Conservation (phyloP, 1,140 invertebrate species). For the Calliphora vicina region DNA sequence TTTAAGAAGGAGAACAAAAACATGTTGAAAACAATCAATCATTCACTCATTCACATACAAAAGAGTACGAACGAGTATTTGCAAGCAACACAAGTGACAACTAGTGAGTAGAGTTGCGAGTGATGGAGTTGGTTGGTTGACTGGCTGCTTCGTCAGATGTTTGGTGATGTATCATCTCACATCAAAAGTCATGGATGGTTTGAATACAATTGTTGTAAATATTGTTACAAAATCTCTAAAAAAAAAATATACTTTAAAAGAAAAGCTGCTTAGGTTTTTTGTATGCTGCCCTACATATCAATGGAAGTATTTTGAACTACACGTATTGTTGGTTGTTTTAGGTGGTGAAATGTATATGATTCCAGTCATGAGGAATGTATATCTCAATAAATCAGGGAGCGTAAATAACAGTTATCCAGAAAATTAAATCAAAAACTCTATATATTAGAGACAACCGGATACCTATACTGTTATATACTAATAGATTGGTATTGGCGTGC, state of each 20-base stretch:
- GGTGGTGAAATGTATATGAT: no score
- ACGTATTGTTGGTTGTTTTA: no score
- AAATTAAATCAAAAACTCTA: no score
- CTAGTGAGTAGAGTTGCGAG: constrained; percentile 10
- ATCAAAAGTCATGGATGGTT: neutral
- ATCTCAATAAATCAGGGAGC: no score
- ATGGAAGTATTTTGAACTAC: no score
- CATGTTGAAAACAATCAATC: constrained; percentile 30
- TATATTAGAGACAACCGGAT: no score
- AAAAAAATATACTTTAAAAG: neutral
- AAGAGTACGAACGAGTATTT: neutral
- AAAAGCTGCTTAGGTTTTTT: neutral
- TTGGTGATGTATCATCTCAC: neutral
- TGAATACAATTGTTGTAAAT: neutral
- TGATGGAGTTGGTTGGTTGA: neutral
- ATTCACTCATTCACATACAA: constrained; percentile 1
- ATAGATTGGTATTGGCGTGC: no score
- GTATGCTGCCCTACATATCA: neutral
- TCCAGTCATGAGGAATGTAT: no score
- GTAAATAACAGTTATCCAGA: no score
- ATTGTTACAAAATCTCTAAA: neutral
- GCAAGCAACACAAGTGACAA: constrained; percentile 17
- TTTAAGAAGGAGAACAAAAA: neutral
- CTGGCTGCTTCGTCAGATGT: neutral
- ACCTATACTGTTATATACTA: no score